Percentiles rank a stretch among this genome's conserved stretches.
These are phyloP conservation scores for Myathropa florea DNA, from an alignment of 2,888 invertebrate species.

Conservation along the genomic window DNA sequence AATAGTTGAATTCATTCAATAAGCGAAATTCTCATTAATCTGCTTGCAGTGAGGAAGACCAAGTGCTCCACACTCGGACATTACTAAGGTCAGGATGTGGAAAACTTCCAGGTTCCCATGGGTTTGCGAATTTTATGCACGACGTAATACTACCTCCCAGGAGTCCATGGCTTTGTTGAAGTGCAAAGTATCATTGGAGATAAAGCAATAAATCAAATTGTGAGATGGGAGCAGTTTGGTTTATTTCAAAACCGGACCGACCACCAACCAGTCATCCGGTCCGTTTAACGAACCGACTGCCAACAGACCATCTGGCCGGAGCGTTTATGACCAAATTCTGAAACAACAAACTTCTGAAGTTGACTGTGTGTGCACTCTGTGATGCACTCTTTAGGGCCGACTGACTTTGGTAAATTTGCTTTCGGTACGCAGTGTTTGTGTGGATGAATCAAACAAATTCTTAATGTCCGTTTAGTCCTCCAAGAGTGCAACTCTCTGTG, in stretches of 20 bases:
- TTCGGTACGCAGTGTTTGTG: conserved; percentile 22
- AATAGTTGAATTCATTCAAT: conserved; percentile 42
- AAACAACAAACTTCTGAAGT: conserved; percentile 47
- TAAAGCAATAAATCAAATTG: conserved; percentile 61
- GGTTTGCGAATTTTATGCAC: conserved; percentile 6
- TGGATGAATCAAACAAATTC: conserved; percentile 29
- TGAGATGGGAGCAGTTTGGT: conserved; percentile 43
- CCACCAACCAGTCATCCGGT: conserved; percentile 57
- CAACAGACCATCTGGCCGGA: conserved; percentile 46
- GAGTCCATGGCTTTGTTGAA: conserved; percentile 42
- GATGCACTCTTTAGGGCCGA: conserved; percentile 14
- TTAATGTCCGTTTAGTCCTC: neutral
- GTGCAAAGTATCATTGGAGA: conserved; percentile 54
- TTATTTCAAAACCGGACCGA: conserved; percentile 44
- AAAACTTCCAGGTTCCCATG: conserved; percentile 34
- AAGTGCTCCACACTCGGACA: neutral
- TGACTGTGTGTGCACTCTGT: neutral
- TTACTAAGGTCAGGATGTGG: neutral
- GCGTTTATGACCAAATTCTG: conserved; percentile 50
- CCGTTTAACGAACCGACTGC: conserved; percentile 40
- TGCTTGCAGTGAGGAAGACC: conserved; percentile 28
- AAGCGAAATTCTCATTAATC: conserved; percentile 47
- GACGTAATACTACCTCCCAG: neutral
- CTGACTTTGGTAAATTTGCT: conserved; percentile 50
- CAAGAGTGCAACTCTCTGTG: neutral